Base-by-base conservation (phyloP, 1,140 invertebrate species). In the Neodiprion fabricii region DNA sequence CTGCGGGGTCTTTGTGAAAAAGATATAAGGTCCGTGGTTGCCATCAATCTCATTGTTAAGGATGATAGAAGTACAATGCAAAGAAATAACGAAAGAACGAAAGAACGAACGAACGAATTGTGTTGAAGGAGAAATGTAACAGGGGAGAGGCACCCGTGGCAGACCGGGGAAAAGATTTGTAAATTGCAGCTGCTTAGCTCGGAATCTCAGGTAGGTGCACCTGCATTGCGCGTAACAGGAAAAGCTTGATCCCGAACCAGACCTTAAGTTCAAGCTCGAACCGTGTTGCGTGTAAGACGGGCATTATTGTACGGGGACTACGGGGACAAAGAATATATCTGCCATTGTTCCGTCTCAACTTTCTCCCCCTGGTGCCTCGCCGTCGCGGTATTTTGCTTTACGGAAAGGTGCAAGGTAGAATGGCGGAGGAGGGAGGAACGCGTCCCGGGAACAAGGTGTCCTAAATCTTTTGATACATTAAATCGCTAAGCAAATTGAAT, bases 391-490 rank as follows among this genome's bases (percentile, higher is more conserved):
- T 40, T 61, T 61, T 9, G 53, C 53, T 61, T 61, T 61, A 61
- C 53, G 53, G 11, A 61, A 61, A 61, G 53, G 53, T 61, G 53
- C 53, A 61, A 61, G 53, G 9, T 61, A 61, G 53, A 61, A 61
- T 14, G 53, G 53, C n/a, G 53, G 53, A 61, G n/a, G 53, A 61
- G 53, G 53, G 11, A 61, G 11, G 53, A 12, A 61, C n/a, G 28
- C 28, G 28, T 40, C 28, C n/a, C 11, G n/a, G 53, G 53, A 12
- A 61, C 53, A 61, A 61, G 53, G 53, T 61, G 53, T 61, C n/a
- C 53, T 17, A 61, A 61, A 61, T 61, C 53, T 61, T 61, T 61
- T 61, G 53, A 61, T 61, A 61, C 53, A 61, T 61, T 61, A 61
- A 61, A 61, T 61, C 53, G 53, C 53, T 17, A 61, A 61, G 53